Conservation (phyloP, 2,888 invertebrate species). For the Cerceris ruficornis region DNA sequence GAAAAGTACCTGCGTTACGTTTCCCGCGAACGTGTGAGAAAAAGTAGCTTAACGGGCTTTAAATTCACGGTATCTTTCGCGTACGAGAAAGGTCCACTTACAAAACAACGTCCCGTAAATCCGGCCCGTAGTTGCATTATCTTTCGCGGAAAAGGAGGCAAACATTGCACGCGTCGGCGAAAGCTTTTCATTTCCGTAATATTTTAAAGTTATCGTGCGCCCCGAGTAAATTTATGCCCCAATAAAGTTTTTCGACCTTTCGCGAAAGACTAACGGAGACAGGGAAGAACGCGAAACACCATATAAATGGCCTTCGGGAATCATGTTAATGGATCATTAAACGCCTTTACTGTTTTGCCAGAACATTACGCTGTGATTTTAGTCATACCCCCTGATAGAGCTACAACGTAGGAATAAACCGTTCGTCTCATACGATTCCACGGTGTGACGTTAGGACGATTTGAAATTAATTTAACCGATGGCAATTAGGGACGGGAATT, state of each 20-base stretch:
- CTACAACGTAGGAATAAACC: background rate
- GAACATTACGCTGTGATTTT: background rate
- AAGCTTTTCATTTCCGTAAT: slow-evolving; percentile 80
- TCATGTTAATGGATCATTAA: slow-evolving; percentile 58
- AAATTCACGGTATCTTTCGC: slow-evolving; percentile 74
- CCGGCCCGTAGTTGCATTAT: slow-evolving; percentile 75
- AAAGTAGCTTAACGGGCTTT: slow-evolving; percentile 72
- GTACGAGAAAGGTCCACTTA: slow-evolving; percentile 70
- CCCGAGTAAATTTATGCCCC: slow-evolving; percentile 77
- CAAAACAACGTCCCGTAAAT: slow-evolving; percentile 79
- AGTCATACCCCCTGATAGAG: background rate
- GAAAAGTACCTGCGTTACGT: slow-evolving; percentile 55
- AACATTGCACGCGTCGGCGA: slow-evolving; percentile 73
- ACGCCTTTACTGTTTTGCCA: background rate
- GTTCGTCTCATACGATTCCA: background rate
- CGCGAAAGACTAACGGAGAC: slow-evolving; percentile 38
- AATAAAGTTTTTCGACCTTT: slow-evolving; percentile 74
- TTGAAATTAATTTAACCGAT: too few species aligned
- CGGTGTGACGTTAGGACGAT: too few species aligned
- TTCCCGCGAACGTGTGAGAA: slow-evolving; percentile 61
- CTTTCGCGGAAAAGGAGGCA: slow-evolving; percentile 79
- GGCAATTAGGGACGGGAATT: too few species aligned
- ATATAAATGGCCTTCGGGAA: slow-evolving; percentile 53
- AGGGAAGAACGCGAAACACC: slow-evolving; percentile 11
- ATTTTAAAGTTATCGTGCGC: slow-evolving; percentile 80